A percentile compares a stretch with the other conserved stretches of the same genome.
Conservation (phyloP, 2,888 invertebrate species). For the Heliconius sara region DNA sequence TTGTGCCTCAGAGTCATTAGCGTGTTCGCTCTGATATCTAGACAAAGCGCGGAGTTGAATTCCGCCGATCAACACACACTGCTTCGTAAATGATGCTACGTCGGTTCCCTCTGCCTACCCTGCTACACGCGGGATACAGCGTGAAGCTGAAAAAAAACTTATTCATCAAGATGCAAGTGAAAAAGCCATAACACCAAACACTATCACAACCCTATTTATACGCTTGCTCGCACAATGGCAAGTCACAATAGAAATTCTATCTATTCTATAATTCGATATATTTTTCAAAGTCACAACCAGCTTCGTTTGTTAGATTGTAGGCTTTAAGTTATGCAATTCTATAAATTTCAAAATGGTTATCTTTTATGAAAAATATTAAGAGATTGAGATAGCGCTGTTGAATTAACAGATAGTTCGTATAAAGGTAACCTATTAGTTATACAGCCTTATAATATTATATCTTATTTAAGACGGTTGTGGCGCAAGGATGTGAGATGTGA, state of each 20-base stretch:
- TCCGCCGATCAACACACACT: too few relatives aligned
- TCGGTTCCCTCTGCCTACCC: neutral
- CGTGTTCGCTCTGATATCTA: too few relatives aligned
- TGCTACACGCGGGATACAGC: neutral
- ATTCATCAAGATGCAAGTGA: slow-evolving; percentile 32
- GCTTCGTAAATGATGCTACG: neutral
- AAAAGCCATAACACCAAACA: slow-evolving; percentile 39
- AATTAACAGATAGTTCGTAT: slow-evolving; percentile 33
- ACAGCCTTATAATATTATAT: neutral
- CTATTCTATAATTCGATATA: slow-evolving; percentile 58
- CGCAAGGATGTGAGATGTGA: too few relatives aligned
- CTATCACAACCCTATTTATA: slow-evolving; percentile 53
- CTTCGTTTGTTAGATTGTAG: slow-evolving; percentile 49
- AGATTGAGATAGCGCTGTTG: slow-evolving; percentile 65
- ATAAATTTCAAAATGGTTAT: slow-evolving; percentile 60
- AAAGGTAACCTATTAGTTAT: slow-evolving; percentile 37
- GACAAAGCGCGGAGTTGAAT: too few relatives aligned
- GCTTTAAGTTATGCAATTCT: slow-evolving; percentile 61
- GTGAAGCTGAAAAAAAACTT: slow-evolving; percentile 17
- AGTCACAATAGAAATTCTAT: slow-evolving; percentile 56
- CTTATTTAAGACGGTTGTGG: neutral
- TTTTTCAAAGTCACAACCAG: slow-evolving; percentile 59
- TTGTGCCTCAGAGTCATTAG: too few relatives aligned
- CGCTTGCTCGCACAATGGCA: slow-evolving; percentile 48
- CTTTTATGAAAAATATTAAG: slow-evolving; percentile 63